Evolutionary conservation across 2,888 invertebrate genomes (phyloP).

Genomic region (Julus scanicus): DNA sequence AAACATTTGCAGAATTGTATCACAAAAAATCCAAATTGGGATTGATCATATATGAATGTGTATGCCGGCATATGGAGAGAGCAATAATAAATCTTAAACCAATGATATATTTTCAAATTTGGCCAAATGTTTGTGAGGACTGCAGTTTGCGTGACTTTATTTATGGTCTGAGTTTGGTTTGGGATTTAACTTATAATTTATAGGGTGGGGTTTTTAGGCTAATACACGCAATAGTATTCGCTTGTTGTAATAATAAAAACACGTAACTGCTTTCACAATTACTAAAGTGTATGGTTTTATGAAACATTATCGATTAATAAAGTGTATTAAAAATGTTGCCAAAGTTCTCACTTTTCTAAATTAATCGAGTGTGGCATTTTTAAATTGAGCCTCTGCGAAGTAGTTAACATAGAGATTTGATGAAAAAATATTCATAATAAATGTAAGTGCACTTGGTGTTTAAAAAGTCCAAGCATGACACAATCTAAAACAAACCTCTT

Average conservation of each 20-base stretch:
- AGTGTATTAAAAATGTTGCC: no score
- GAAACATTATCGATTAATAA: neutral
- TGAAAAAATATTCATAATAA: no score
- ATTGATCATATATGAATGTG: neutral
- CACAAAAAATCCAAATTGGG: neutral
- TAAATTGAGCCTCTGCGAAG: no score
- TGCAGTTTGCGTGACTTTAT: neutral
- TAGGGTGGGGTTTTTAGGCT: neutral
- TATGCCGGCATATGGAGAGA: no score
- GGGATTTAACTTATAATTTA: neutral
- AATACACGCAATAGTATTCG: neutral
- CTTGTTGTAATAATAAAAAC: neutral
- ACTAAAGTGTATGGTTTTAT: neutral
- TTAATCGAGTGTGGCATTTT: no score
- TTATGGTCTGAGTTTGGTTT: neutral
- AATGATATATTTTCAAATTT: neutral
- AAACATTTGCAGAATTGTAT: neutral
- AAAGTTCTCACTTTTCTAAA: no score
- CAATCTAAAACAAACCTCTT: no score
- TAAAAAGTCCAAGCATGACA: no score
- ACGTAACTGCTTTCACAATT: neutral
- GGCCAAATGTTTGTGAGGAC: neutral
- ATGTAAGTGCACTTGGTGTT: no score
- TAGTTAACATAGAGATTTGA: no score
- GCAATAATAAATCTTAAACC: conserved; percentile 12